phyloP scores from a whole-genome alignment of 2,113 vertebrate genomes.

The Eclectus roratus region DNA sequence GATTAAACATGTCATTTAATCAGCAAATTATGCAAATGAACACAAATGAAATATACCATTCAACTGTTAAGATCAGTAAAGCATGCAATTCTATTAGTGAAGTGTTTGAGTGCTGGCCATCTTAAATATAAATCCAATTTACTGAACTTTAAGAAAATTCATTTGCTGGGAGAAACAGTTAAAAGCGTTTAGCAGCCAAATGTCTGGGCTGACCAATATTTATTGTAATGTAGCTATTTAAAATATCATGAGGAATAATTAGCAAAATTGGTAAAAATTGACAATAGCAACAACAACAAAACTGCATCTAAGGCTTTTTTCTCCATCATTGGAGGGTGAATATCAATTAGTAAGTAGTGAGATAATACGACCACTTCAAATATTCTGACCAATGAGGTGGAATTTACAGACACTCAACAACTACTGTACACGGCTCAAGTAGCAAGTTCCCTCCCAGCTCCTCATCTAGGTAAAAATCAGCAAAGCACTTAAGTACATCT shows the following conservation, averaged over 20 bases:
- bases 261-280: background rate
- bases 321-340: slow-evolving; percentile 17
- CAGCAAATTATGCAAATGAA: slow-evolving; percentile 72
- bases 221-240: background rate
- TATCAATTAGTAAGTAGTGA: slow-evolving; percentile 9
- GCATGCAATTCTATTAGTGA: slow-evolving; percentile 48
- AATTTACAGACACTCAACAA: background rate
- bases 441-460: background rate
- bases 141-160: background rate
- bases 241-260: background rate
- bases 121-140: slow-evolving; percentile 27
- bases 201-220: background rate
- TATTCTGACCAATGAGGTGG: background rate
- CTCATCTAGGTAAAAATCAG: slow-evolving; percentile 13
- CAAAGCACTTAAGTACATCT: background rate
- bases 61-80: slow-evolving; percentile 63
- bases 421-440: background rate
- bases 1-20: slow-evolving; percentile 69
- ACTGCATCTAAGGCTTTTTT: background rate
- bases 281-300: background rate
- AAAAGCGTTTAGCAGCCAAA: background rate
- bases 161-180: background rate
- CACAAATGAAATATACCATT: slow-evolving; percentile 65
- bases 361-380: background rate
- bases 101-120: slow-evolving; percentile 18